Percentiles rank a stretch among this genome's conserved stretches.
These are phyloP conservation scores for Osmoderma eremita DNA, from an alignment of 2,888 invertebrate genomes.

Conservation along the genomic window DNA sequence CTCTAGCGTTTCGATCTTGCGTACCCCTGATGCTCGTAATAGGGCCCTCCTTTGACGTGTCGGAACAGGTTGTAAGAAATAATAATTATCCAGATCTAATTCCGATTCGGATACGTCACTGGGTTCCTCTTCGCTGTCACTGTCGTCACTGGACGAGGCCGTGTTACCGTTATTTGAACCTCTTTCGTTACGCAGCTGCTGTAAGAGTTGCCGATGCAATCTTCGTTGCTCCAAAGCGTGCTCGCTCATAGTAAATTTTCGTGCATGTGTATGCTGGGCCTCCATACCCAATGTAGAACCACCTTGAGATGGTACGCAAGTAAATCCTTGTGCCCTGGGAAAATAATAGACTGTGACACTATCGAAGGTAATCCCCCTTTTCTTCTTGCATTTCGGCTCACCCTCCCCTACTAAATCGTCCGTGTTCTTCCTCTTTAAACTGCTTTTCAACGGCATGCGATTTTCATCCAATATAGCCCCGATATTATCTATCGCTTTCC, in stretches of 20 bases:
- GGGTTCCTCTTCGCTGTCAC: constrained; percentile 85
- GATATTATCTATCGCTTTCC: constrained; percentile 47
- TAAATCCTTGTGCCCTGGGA: constrained; percentile 90
- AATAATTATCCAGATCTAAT: constrained; percentile 87
- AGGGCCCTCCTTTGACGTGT: constrained; percentile 89
- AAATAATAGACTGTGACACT: constrained; percentile 96
- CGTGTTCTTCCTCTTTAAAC: constrained; percentile 73
- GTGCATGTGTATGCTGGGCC: constrained; percentile 74
- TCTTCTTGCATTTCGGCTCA: constrained; percentile 71
- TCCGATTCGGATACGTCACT: constrained; percentile 86
- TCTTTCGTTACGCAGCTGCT: constrained; percentile 76
- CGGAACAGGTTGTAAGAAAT: constrained; percentile 91
- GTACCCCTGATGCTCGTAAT: constrained; percentile 90
- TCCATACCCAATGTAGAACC: constrained; percentile 95
- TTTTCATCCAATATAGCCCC: constrained; percentile 52
- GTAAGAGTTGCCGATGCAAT: constrained; percentile 83
- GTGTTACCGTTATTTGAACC: constrained; percentile 64
- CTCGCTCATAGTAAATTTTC: constrained; percentile 85
- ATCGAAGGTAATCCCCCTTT: constrained; percentile 87
- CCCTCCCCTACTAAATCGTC: constrained; percentile 57
- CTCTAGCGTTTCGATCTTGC: constrained; percentile 92
- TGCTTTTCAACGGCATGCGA: constrained; percentile 68
- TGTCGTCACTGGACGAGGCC: constrained; percentile 75
- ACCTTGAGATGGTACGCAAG: constrained; percentile 90
- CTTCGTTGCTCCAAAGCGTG: constrained; percentile 90